Evolutionary conservation across 2,113 vertebrate genomes (phyloP).

Genomic region (Calyptomena viridis): DNA sequence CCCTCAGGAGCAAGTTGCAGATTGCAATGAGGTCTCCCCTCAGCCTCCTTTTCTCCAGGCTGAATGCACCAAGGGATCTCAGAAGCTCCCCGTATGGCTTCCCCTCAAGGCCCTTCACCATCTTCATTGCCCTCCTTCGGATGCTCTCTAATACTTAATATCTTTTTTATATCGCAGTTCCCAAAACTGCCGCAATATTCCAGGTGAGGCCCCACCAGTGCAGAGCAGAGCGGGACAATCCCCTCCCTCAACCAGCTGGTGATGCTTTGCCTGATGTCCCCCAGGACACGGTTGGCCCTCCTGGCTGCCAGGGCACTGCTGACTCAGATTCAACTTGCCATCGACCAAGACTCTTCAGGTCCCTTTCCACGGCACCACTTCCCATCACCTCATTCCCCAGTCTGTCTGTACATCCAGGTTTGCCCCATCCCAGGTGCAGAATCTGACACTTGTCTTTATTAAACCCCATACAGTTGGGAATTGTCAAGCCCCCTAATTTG

Average conservation of each 20-base stretch:
- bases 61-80: not conserved
- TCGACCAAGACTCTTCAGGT: accelerated
- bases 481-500: not conserved
- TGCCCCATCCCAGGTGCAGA: not conserved
- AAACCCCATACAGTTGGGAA: not conserved
- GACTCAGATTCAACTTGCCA: accelerated
- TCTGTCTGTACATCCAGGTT: accelerated
- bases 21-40: not conserved
- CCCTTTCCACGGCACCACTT: not conserved
- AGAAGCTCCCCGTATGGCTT: accelerated
- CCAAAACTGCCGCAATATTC: not conserved
- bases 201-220: accelerated
- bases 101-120: not conserved
- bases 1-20: accelerated
- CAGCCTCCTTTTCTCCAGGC: no score
- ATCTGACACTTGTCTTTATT: not conserved
- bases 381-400: not conserved
- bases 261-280: accelerated
- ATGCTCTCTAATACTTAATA: not conserved
- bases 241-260: accelerated
- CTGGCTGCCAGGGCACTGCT: not conserved
- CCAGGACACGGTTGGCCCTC: accelerated
- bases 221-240: not conserved
- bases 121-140: not conserved
- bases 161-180: not conserved